These are phyloP conservation scores for Schlechtendalia chinensis DNA, from an alignment of 1,140 invertebrate genomes.

Conservation along the genomic window DNA sequence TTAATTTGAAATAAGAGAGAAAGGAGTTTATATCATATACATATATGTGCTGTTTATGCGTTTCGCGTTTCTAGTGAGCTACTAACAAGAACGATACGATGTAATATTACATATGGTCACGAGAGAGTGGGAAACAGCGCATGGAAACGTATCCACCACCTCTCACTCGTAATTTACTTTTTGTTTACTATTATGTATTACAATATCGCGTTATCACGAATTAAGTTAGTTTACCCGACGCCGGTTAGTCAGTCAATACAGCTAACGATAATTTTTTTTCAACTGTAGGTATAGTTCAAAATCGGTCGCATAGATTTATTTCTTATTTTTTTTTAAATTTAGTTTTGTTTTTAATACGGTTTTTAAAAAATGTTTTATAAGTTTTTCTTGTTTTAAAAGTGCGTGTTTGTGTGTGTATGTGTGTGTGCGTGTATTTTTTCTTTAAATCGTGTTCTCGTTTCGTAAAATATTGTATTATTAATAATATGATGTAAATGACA, in stretches of 20 bases:
- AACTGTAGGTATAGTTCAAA: background rate
- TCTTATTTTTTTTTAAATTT: background rate
- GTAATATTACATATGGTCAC: background rate
- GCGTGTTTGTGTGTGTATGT: too few species aligned
- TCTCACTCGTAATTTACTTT: constrained; percentile 30
- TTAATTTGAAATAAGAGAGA: background rate
- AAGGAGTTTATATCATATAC: constrained; percentile 3
- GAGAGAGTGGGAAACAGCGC: constrained; percentile 39
- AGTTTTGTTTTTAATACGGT: too few species aligned
- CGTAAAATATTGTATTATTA: background rate
- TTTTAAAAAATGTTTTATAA: too few species aligned
- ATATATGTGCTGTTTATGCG: constrained; percentile 9
- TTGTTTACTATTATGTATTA: constrained; percentile 45
- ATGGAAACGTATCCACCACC: constrained; percentile 38
- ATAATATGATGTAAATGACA: background rate
- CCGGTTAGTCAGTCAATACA: constrained; percentile 43
- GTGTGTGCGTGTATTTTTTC: too few species aligned
- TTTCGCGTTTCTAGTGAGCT: constrained; percentile 16
- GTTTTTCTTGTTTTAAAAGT: too few species aligned
- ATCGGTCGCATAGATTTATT: background rate
- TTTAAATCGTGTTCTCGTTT: background rate
- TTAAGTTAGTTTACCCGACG: constrained; percentile 44
- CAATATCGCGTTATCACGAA: constrained; percentile 43
- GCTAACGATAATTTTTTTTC: background rate
- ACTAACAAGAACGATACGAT: constrained; percentile 23